phyloP scores from a whole-genome alignment of 2,113 vertebrate genomes.

The Chlamydotis undulata region DNA sequence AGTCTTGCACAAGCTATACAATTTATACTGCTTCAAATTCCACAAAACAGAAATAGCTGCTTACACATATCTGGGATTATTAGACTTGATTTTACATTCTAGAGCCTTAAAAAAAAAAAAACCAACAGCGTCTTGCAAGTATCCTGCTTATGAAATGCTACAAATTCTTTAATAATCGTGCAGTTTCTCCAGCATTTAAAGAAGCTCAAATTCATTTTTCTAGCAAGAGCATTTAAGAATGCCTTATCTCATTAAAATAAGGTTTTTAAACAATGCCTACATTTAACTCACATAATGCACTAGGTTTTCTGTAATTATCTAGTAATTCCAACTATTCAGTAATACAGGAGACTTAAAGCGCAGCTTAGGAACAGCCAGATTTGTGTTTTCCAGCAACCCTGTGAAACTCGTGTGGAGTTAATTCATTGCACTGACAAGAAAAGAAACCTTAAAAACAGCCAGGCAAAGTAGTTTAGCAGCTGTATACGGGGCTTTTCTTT shows the following conservation, averaged over 20 bases:
- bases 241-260: slow-evolving; percentile 6
- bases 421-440: background rate
- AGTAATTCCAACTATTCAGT: slow-evolving; percentile 38
- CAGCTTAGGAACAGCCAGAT: slow-evolving; percentile 23
- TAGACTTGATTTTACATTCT: slow-evolving; percentile 1
- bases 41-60: background rate
- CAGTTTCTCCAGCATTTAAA: background rate
- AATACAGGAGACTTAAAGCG: slow-evolving; percentile 16
- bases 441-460: background rate
- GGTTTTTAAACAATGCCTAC: slow-evolving; percentile 16
- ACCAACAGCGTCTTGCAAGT: background rate
- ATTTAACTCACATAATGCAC: slow-evolving; percentile 33
- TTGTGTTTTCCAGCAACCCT: background rate
- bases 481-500: background rate
- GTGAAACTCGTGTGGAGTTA: slow-evolving; percentile 5
- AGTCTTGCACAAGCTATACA: background rate
- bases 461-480: background rate
- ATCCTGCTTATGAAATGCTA: background rate
- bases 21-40: background rate
- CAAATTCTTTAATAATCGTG: background rate
- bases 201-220: background rate
- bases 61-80: slow-evolving; percentile 1
- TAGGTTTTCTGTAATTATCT: slow-evolving; percentile 33
- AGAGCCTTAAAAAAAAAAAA: background rate
- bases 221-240: background rate